Base-by-base conservation (phyloP, 2,888 invertebrate genomes). In the Scotopteryx bipunctaria region DNA sequence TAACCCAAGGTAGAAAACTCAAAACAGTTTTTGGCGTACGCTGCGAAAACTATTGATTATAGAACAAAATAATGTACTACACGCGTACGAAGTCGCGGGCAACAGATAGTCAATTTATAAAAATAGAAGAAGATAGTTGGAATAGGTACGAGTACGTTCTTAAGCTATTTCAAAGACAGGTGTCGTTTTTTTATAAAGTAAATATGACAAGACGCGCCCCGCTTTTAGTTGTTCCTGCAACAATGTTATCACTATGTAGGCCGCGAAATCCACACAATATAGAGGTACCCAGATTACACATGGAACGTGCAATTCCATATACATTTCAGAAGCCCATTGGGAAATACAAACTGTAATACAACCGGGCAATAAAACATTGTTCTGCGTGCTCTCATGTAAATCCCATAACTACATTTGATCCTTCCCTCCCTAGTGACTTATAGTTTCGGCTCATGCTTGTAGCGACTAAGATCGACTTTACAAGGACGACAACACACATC, bases 291-390 rank as follows among this genome's bases (percentile, higher is more conserved):
- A 67, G 59, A 65, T 72, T 71, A 67, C 67, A 68, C 53, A 54
- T 59, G 57, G 61, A 75, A 71, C 72, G 67, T 73, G 69, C 69
- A 72, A 78, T 76, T 71, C 65, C 66, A 73, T 73, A 78, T 74
- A 80, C 75, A 76, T 81, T 81, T 73, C 72, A 66, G 63, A 67
- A 67, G 55, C 52, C 85, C 78, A 66, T 64, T 56, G 86, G 86
- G 86, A 86, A 86, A 86, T 86, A 78, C 76, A 74, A 78, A 80
- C 70, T 76, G 70, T 82, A 82, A 82, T 83, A 78, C 73, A 70
- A 63, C 65, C 52, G 42, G 54, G 69, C 74, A 76, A 82, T 83
- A 82, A 83, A 85, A 86, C 81, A 81, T 79, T 80, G 84, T 81
- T 81, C 75, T 72, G 71, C 78, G 73, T 80, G 79, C 78, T 78